Base-by-base conservation (phyloP, 2,113 vertebrate genomes). In the Neodontobutis hainanensis region DNA sequence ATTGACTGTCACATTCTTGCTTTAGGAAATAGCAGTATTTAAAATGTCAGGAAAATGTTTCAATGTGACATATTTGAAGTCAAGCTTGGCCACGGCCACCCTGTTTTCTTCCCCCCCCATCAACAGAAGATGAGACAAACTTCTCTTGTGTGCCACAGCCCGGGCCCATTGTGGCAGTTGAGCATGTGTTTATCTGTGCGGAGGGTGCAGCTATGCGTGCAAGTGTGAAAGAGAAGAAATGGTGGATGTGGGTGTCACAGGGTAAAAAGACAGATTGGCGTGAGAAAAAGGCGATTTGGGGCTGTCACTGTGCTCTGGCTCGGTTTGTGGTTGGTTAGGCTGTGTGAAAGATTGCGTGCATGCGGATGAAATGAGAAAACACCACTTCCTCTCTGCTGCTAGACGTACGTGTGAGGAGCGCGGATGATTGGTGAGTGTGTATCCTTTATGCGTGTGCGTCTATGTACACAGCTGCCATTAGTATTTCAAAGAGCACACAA, bases 381-480 rank as follows among this genome's bases (percentile, higher is more conserved):
- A 83, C 80, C 78, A 88, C 84, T 91, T 91, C 88, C 87, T 85
- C 69, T 78, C 79, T 58, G 80, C 61, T 52, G 68, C 46, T 74
- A 78, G 78, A 55, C 68, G 77, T 87, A 70, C 75, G 83, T 87
- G 88, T 84, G 81, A 82, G 66, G 58, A 65, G 70, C 60, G 48
- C 57, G 60, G 60, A 59, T 56, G 79, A 68, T 84, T 67, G 70
- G 53, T 59, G 55, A 48, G 47, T 57, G 55, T 32, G 67, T 42
- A 15, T 65, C 47, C 44, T 56, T 65, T 19, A 55, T 61, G 14
- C 48, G 56, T 40, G 46, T 49, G 61, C 60, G 50, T 53, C 75
- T 75, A 12, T 72, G 57, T 63, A 62, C 65, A 73, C 82, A 90
- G 87, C 83, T 86, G 85, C 68, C 42, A 49, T 84, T 80, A 65